Conservation (phyloP, 2,888 invertebrate genomes). For the Ophonus ardosiacus region DNA sequence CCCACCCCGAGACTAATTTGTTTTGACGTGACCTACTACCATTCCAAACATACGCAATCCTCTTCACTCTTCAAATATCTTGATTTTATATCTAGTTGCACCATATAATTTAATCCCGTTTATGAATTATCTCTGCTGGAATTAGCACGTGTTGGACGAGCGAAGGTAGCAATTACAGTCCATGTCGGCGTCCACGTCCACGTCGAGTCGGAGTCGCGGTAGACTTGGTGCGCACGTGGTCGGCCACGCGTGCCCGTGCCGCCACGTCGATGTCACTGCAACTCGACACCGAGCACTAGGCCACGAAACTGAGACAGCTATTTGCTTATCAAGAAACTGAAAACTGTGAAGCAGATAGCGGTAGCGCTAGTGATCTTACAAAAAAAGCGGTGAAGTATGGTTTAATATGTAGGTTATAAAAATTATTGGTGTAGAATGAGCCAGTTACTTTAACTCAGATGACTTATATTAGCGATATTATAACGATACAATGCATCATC, state of each 20-base stretch:
- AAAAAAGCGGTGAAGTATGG: no score
- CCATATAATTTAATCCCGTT: background rate
- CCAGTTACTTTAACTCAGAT: no score
- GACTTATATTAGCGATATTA: no score
- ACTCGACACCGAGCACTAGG: background rate
- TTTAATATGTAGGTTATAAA: no score
- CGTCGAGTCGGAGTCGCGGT: background rate
- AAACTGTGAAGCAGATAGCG: conserved; percentile 1
- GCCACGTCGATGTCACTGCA: conserved; percentile 21
- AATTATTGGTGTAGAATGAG: no score
- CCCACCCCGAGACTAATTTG: no score
- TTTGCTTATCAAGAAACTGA: conserved; percentile 2
- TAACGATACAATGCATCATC: no score
- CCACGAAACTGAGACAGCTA: conserved; percentile 29
- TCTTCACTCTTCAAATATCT: no score
- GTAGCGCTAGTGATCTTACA: background rate
- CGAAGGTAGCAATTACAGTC: conserved; percentile 26
- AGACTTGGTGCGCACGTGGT: conserved; percentile 35
- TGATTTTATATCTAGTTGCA: conserved; percentile 3
- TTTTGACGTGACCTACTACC: no score
- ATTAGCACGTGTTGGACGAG: conserved; percentile 6
- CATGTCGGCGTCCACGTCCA: background rate
- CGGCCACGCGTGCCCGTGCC: conserved; percentile 33
- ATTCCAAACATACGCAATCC: no score
- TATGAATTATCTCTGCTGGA: background rate